Evolutionary conservation across 2,888 invertebrate genomes (phyloP), one percentile per base, ranked within the genome.

Genomic region (Acanthacorydalis orientalis): DNA sequence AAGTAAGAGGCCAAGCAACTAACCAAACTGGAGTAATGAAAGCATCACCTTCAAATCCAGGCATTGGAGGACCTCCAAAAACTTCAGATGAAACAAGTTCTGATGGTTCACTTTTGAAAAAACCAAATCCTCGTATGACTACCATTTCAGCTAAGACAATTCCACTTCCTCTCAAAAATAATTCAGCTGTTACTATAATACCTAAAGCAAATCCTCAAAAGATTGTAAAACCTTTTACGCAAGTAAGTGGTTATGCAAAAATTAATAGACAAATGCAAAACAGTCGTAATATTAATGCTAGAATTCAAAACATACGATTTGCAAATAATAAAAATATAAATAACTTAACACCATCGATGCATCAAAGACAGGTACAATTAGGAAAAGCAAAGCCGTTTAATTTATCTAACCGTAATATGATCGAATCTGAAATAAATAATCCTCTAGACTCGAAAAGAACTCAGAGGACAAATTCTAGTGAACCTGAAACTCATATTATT

Each of bases 111-210:
- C 31, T 46, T 12, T 31, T 46, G n/a, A 46, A 46, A 31, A 46
- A 46, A 53, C 35, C 49, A 32, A 11, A 14, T 32, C 11, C 23
- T 23, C 31, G 31, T n/a, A 23, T 38, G 1, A 38, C 43, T 4
- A 43, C 32, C 32, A 33, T 33, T 46, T 10, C 46, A 35, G 33
- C 45, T 33, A 43, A 46, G 48, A 51, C 32, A 43, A 50, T 64
- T 14, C 63, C 64, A 0, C 59, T 62, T 1, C 56, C 61, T 8
- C 62, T 77, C 49, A 77, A 77, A 57, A 73, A 74, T 53, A 76
- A 76, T 57, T 72, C 77, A 0, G 73, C 75, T 1, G 70, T 77
- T 23, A 73, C 77, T 1, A 74, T 75, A 10, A 70, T 74, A 34
- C 75, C 77, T 1, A 50, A 50, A 47, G 42, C 37, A 11, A 43